These are phyloP conservation scores for Apteryx mantelli DNA, from an alignment of 2,113 vertebrate genomes.

Conservation along the genomic window DNA sequence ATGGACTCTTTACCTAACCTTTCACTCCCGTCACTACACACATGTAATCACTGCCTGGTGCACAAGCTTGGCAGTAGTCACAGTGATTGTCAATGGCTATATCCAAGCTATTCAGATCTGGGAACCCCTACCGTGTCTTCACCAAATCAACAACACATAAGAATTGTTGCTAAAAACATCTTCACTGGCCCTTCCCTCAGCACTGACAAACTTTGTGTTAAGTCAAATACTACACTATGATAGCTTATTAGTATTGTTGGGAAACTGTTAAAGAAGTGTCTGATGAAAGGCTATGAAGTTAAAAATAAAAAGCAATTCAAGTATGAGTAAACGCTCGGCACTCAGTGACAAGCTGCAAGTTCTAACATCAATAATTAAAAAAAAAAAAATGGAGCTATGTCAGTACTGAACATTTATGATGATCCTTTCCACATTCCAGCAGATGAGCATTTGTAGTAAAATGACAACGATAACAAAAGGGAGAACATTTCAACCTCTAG, in stretches of 20 bases:
- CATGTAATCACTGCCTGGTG: neutral
- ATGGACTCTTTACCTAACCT: neutral
- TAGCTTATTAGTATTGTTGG: neutral
- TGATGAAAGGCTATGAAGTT: neutral
- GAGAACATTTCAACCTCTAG: neutral
- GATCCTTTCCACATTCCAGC: neutral
- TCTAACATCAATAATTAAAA: neutral
- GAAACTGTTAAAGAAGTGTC: neutral
- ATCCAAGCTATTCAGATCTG: neutral
- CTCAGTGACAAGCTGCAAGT: neutral
- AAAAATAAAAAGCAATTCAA: neutral
- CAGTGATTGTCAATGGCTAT: neutral
- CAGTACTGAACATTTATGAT: neutral
- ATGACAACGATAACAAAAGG: neutral
- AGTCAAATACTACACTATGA: neutral
- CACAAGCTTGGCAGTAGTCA: neutral
- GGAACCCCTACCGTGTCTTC: neutral
- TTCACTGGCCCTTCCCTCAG: neutral
- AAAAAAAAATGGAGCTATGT: neutral
- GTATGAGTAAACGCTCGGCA: neutral
- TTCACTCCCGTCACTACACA: neutral
- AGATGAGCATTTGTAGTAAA: neutral
- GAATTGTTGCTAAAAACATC: neutral
- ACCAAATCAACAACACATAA: neutral
- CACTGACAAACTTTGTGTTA: neutral